Evolutionary conservation across 2,888 invertebrate genomes (phyloP).

Genomic region (Laothoe populi): DNA sequence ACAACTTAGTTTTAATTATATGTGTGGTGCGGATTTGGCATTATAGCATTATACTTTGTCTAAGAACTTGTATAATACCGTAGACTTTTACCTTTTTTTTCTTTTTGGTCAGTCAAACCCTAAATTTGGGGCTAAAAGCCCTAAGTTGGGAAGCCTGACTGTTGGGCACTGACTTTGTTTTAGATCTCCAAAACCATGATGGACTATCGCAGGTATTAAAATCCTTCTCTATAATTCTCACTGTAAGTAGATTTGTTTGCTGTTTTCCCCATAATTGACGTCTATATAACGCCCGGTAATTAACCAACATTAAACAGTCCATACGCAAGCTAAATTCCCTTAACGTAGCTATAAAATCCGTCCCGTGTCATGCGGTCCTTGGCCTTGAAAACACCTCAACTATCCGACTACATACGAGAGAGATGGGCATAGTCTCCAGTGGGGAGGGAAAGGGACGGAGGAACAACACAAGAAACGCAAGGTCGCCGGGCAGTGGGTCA

Average conservation of each 20-base stretch:
- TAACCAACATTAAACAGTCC: background rate
- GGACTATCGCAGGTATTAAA: too few species aligned
- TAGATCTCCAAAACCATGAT: too few species aligned
- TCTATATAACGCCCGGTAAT: background rate
- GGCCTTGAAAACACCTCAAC: conserved; percentile 63
- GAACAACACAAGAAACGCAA: conserved; percentile 82
- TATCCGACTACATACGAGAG: conserved; percentile 70
- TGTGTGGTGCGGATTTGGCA: too few species aligned
- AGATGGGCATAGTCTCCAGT: conserved; percentile 44
- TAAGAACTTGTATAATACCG: too few species aligned
- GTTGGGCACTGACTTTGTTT: too few species aligned
- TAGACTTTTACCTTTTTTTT: too few species aligned
- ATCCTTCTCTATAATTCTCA: background rate
- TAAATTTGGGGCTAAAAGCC: too few species aligned
- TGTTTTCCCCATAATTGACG: background rate
- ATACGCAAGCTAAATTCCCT: conserved; percentile 9
- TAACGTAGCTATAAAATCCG: conserved; percentile 26
- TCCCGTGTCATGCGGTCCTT: conserved; percentile 51
- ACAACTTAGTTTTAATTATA: too few species aligned
- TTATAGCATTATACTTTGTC: too few species aligned
- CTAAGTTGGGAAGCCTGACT: too few species aligned
- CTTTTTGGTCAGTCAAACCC: too few species aligned
- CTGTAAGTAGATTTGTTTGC: background rate
- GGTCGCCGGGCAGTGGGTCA: conserved; percentile 83
- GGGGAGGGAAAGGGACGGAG: conserved; percentile 58